Evolutionary conservation across 1,140 invertebrate species (phyloP), one percentile per base, ranked within the genome.

Genomic region (Calliphora vicina): DNA sequence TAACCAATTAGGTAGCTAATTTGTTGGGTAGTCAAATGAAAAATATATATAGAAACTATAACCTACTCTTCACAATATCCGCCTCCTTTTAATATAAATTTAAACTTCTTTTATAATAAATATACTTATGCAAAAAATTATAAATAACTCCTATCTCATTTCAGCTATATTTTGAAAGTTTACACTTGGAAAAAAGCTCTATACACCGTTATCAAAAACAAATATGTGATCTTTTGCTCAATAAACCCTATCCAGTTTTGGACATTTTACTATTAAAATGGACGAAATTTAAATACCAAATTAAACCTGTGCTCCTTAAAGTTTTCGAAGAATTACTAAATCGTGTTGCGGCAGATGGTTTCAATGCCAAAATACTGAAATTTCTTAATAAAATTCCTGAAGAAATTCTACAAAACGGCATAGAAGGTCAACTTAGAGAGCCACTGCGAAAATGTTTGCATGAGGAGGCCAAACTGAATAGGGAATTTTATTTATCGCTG

Each of bases 401-500:
- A 13, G 74, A 78, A 43, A 78, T 78, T 23, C 23, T 78, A 20
- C 20, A 78, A 10, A 43, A 43, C 9, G 23, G 35, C 2, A 2
- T 78, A 45, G 35, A 78, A 10, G 74, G 74, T 4, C 20, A 76
- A n/a, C 42, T 76, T n/a, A 35, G 73, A 42, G 73, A 76, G 12
- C 20, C n/a, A 43, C 13, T 78, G 8, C n/a, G 42, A 25, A 42
- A 78, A 45, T 78, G 74, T 43, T 43, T 78, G 23, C 15, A 3
- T 2, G 17, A 27, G 2, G 20, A 4, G 1, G 1, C n/a, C 42
- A 20, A 78, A 42, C 10, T 78, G 9, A 8, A 78, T 10, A 43
- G n/a, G 2, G 74, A 78, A 25, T 43, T 78, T 20, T 78, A 78
- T 73, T 76, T 89, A 10, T 67, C 87, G 0, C 61, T 89, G 5